Base-by-base conservation (phyloP, 2,113 vertebrate species). In the Pelvicachromis taeniatus region DNA sequence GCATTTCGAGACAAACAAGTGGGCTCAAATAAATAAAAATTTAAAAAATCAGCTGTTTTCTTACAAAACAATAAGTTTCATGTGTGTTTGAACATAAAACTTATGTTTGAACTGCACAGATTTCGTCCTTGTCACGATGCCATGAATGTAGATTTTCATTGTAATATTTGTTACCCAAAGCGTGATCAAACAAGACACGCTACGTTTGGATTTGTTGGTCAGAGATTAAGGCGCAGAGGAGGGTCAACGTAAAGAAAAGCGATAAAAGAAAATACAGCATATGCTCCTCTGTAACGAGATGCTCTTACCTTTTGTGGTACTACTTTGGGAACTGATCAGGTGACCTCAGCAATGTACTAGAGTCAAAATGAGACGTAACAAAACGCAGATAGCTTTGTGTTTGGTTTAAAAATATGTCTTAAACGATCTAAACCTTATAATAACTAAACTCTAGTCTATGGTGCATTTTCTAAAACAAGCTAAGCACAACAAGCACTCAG, bases 391-490 rank as follows among this genome's bases (percentile, higher is more conserved):
- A 1, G 58, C 33, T 10, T 19, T 7, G 21, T 2, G 6, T 50
- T 85, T 80, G 12, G 21, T 77, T 83, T 73, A 81, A 80, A 10
- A 78, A 26, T n/a, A 73, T 29, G 73, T 65, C 65, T 73, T 58
- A 77, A 56, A 10, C 38, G 12, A 55, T 7, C 16, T 79, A 54
- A 82, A 83, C 70, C 65, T 23, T 48, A 40, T 70, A 68, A 48
- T 19, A 86, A 75, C 55, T 33, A 42, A 40, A 77, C 61, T 29
- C 17, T 1, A 73, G 42, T 89, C 78, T 40, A 19, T 3, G 4
- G n/a, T 35, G 38, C 45, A 31, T 81, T 87, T 80, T 61, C 26
- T 61, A n/a, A 89, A 70, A 80, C 82, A 85, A 86, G 80, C 54
- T 10, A 65, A 82, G 77, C 85, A 80, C 90, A 84, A 70, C 55